phyloP scores from a whole-genome alignment of 2,113 vertebrate genomes.

The Caretta caretta region DNA sequence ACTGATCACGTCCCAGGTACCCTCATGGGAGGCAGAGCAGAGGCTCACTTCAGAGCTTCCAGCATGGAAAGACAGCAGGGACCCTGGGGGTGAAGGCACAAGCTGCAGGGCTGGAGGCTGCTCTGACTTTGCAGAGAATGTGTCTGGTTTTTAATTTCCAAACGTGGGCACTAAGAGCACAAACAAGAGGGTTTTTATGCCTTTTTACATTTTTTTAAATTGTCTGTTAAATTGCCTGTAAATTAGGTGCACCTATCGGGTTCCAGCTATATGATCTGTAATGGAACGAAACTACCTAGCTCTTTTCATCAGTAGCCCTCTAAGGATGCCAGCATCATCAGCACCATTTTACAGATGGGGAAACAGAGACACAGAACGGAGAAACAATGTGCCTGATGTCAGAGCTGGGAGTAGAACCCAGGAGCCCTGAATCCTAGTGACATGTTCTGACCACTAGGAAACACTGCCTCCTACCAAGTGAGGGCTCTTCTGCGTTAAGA shows the following conservation, averaged over 20 bases:
- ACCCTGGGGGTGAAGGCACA: no score
- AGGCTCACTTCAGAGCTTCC: background rate
- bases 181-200: no score
- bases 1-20: background rate
- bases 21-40: background rate
- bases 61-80: no score
- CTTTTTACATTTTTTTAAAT: no score
- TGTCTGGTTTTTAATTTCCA: no score
- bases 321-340: background rate
- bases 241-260: no score
- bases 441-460: background rate
- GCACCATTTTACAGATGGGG: background rate
- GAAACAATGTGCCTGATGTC: background rate
- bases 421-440: background rate
- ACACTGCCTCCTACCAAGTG: background rate
- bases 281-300: background rate
- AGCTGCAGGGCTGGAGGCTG: no score
- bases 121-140: no score
- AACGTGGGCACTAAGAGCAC: no score
- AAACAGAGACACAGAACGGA: background rate
- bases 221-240: no score
- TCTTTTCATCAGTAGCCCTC: background rate
- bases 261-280: no score
- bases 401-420: background rate
- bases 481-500: background rate